Evolutionary conservation across 30 jellyfish, hydroid and myxozoan genomes (phyloP).

Genomic region (Aurelia sp.): DNA sequence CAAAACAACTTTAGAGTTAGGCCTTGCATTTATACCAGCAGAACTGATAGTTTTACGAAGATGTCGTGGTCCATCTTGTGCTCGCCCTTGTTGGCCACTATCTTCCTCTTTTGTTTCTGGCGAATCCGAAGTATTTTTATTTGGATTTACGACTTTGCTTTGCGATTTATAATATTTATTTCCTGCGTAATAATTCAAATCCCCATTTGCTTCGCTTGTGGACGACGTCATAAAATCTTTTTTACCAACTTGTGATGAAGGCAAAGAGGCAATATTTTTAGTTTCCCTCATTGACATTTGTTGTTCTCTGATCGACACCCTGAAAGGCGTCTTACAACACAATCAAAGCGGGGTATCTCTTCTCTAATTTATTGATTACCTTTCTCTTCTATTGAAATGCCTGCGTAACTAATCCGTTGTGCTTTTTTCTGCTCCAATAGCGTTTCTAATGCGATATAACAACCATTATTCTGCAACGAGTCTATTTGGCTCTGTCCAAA

Average conservation of each 20-base stretch:
- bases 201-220: neutral
- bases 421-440: slow-evolving; percentile 14
- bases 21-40: slow-evolving; percentile 40
- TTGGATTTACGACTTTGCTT: slow-evolving; percentile 18
- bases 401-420: slow-evolving; percentile 9
- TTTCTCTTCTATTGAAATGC: slow-evolving; percentile 34
- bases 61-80: neutral
- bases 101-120: slow-evolving; percentile 9
- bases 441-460: slow-evolving; percentile 34
- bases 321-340: slow-evolving; percentile 37
- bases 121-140: slow-evolving; percentile 23
- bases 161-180: slow-evolving; percentile 27
- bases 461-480: neutral
- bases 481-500: neutral
- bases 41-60: slow-evolving; percentile 42
- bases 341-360: slow-evolving; percentile 63
- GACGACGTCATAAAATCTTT: slow-evolving; percentile 3
- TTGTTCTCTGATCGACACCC: slow-evolving; percentile 28
- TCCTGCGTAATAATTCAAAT: slow-evolving; percentile 12
- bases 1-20: slow-evolving; percentile 55
- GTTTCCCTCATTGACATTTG: slow-evolving; percentile 60
- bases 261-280: slow-evolving; percentile 20
- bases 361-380: neutral
- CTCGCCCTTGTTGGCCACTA: neutral
- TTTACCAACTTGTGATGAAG: slow-evolving; percentile 10